phyloP scores from a whole-genome alignment of 1,140 invertebrate species.

The Argopecten irradians region DNA sequence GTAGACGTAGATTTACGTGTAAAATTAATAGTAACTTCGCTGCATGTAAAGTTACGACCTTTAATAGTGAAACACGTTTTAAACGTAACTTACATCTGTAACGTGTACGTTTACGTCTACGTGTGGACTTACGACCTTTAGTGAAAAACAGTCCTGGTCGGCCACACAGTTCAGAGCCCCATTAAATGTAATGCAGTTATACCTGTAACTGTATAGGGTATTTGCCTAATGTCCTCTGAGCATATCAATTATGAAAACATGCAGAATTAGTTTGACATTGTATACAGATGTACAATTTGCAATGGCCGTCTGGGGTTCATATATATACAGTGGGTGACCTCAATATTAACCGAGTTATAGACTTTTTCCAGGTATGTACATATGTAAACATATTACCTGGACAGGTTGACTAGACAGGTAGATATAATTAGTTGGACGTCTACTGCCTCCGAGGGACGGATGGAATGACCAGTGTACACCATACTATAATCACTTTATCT shows the following conservation, averaged over 20 bases:
- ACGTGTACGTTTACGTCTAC: no score
- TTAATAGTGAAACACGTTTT: no score
- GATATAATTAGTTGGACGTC: background rate
- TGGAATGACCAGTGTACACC: background rate
- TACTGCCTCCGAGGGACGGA: background rate
- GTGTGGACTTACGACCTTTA: no score
- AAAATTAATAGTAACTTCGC: no score
- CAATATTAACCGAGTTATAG: background rate
- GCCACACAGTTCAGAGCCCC: no score
- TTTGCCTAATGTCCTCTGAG: background rate
- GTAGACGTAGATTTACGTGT: no score
- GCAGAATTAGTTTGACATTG: background rate
- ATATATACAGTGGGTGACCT: background rate
- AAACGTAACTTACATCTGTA: no score
- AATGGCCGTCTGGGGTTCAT: background rate
- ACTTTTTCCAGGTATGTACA: background rate
- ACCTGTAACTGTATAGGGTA: no score
- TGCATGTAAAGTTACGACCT: no score
- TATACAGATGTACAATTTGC: no score
- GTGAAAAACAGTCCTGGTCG: no score
- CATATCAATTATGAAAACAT: slow-evolving; percentile 19
- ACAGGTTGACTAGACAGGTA: background rate
- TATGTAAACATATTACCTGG: background rate
- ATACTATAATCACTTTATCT: background rate
- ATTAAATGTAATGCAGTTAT: no score